Conservation (phyloP, 2,113 vertebrate species). For the Melanotaenia duboulayi region DNA sequence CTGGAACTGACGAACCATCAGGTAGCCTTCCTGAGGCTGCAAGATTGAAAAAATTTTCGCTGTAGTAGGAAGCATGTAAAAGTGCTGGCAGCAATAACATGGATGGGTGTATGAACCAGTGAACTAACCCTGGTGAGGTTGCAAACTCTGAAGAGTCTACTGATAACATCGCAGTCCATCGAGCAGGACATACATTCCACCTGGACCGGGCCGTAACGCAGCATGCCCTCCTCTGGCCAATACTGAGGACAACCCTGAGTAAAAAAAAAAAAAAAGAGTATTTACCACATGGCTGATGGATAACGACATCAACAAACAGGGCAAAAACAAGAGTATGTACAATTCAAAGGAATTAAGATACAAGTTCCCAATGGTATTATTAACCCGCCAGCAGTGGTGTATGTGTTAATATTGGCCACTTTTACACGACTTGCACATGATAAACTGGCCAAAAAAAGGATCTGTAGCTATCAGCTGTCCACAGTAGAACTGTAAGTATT, state of each 20-base stretch:
- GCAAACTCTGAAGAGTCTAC: conserved; percentile 97
- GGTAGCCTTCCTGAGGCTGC: conserved; percentile 97
- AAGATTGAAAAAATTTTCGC: background rate
- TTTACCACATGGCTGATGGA: background rate
- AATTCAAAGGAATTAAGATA: no score
- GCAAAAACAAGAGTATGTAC: no score
- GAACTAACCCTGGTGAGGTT: conserved; percentile 94
- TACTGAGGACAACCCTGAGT: conserved; percentile 96
- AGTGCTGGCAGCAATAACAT: background rate
- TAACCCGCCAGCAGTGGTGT: no score
- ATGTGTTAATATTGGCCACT: no score
- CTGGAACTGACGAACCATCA: conserved; percentile 99
- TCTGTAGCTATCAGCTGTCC: no score
- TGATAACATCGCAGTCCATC: conserved; percentile 98
- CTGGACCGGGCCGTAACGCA: conserved; percentile 96
- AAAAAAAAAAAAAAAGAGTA: conserved; percentile 5
- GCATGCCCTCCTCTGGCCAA: conserved; percentile 96
- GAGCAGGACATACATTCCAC: conserved; percentile 98
- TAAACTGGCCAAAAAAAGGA: no score
- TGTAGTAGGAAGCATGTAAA: background rate
- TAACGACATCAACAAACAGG: background rate
- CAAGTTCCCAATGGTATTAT: no score
- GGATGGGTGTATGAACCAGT: background rate
- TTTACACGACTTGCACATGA: no score
- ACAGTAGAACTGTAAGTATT: no score